Conservation (phyloP, 2,888 invertebrate genomes). For the Venusia cambrica region DNA sequence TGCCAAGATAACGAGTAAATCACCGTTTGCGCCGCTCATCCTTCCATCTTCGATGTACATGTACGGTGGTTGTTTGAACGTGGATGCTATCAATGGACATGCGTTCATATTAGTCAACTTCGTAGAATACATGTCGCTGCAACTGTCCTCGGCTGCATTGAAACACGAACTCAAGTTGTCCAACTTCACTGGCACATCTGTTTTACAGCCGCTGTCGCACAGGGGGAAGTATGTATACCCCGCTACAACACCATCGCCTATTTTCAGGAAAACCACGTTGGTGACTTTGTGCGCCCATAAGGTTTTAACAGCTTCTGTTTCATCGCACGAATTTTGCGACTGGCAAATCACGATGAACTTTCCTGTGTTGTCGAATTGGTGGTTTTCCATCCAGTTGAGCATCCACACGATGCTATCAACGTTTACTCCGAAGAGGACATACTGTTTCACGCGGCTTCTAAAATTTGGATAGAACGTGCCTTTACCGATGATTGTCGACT, state of each 20-base stretch:
- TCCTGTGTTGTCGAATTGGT: slow-evolving; percentile 54
- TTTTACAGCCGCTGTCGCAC: slow-evolving; percentile 42
- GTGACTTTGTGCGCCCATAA: slow-evolving; percentile 56
- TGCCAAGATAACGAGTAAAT: slow-evolving; percentile 49
- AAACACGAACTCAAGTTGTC: slow-evolving; percentile 25
- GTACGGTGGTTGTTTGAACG: slow-evolving; percentile 55
- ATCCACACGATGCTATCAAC: slow-evolving; percentile 38
- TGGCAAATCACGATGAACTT: slow-evolving; percentile 57
- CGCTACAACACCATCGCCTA: slow-evolving; percentile 24
- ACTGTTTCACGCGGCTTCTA: slow-evolving; percentile 41
- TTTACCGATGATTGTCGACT: slow-evolving; percentile 44
- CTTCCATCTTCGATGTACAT: slow-evolving; percentile 47
- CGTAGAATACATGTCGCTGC: slow-evolving; percentile 40
- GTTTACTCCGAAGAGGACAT: slow-evolving; percentile 48
- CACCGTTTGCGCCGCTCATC: slow-evolving; percentile 58
- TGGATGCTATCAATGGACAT: slow-evolving; percentile 56
- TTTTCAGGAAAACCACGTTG: slow-evolving; percentile 54
- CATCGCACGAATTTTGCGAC: slow-evolving; percentile 46
- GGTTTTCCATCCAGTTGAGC: slow-evolving; percentile 42
- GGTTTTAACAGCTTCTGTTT: slow-evolving; percentile 40
- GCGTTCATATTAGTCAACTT: slow-evolving; percentile 52
- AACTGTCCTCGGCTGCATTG: slow-evolving; percentile 25
- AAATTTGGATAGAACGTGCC: slow-evolving; percentile 36
- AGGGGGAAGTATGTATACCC: slow-evolving; percentile 51
- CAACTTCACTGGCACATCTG: slow-evolving; percentile 42